Percentiles rank a stretch among this genome's conserved stretches.
These are phyloP conservation scores for Malthinus flaveolus DNA, from an alignment of 2,888 invertebrate genomes.

Conservation along the genomic window DNA sequence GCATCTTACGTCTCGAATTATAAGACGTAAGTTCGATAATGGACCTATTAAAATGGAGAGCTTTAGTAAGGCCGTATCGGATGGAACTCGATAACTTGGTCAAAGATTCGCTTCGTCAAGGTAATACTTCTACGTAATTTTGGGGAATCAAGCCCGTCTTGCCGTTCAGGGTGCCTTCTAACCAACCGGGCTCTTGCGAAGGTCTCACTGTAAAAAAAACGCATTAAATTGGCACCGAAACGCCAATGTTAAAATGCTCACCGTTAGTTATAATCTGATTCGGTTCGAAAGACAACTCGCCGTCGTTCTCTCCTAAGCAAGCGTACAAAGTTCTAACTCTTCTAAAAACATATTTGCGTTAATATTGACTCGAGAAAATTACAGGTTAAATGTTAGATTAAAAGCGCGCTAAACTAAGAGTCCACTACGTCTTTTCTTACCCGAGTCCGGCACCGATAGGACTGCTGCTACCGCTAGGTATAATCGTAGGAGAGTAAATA, in stretches of 20 bases:
- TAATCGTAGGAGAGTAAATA: constrained; percentile 46
- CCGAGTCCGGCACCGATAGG: constrained; percentile 43
- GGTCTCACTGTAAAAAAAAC: constrained; percentile 67
- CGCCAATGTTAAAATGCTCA: constrained; percentile 53
- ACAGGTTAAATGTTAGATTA: not conserved
- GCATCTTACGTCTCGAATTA: constrained; percentile 38
- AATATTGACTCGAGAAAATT: not conserved
- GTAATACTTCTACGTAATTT: constrained; percentile 92
- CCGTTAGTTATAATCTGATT: constrained; percentile 98
- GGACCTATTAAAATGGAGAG: constrained; percentile 47
- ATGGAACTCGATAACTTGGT: constrained; percentile 49
- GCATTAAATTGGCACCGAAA: not conserved
- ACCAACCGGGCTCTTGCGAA: constrained; percentile 96
- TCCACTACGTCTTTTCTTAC: constrained; percentile 33
- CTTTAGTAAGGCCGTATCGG: constrained; percentile 47
- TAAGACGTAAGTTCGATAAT: constrained; percentile 37
- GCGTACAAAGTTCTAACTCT: constrained; percentile 94
- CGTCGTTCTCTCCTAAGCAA: constrained; percentile 94
- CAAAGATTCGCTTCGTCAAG: constrained; percentile 58
- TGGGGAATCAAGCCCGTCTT: constrained; percentile 92
- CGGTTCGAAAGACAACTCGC: constrained; percentile 96
- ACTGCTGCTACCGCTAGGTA: constrained; percentile 49
- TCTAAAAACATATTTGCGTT: constrained; percentile 52
- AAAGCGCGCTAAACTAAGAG: constrained; percentile 2
- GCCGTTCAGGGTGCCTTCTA: constrained; percentile 92